These are phyloP conservation scores for Bufo gargarizans DNA, from an alignment of 2,113 vertebrate genomes.

Conservation along the genomic window DNA sequence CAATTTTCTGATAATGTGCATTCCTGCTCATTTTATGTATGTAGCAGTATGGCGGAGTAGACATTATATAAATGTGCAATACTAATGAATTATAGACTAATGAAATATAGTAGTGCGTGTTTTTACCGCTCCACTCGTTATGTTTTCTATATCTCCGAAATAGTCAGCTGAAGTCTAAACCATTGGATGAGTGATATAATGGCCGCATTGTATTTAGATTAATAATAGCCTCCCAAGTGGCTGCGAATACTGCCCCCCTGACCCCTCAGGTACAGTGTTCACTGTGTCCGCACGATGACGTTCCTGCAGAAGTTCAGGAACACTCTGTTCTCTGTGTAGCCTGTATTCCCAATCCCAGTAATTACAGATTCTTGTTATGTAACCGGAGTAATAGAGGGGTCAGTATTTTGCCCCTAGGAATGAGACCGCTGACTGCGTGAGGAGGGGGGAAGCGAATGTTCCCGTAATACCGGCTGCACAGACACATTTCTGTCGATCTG, in stretches of 20 bases:
- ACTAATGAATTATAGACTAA: not conserved
- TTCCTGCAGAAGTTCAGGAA: slow-evolving; percentile 30
- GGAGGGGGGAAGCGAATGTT: not conserved
- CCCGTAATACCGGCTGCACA: not conserved
- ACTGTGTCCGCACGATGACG: slow-evolving; percentile 18
- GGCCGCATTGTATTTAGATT: not conserved
- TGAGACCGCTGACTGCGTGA: not conserved
- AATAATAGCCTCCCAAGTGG: not conserved
- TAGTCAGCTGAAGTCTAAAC: not conserved
- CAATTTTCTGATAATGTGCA: not conserved
- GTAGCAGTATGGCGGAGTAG: not conserved
- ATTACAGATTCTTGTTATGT: slow-evolving; percentile 50
- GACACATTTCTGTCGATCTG: slow-evolving; percentile 26
- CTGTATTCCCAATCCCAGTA: slow-evolving; percentile 19
- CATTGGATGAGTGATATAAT: not conserved
- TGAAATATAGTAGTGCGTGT: not conserved
- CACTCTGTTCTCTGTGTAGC: slow-evolving; percentile 36
- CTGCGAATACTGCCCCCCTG: not conserved
- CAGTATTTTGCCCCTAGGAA: slow-evolving; percentile 11
- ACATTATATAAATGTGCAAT: not conserved
- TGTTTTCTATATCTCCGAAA: not conserved
- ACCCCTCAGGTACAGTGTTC: slow-evolving; percentile 16
- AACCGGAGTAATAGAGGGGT: slow-evolving; percentile 28
- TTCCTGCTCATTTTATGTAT: not conserved
- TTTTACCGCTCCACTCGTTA: not conserved